Evolutionary conservation across 2,888 invertebrate species (phyloP).

Genomic region (Formica aserva): DNA sequence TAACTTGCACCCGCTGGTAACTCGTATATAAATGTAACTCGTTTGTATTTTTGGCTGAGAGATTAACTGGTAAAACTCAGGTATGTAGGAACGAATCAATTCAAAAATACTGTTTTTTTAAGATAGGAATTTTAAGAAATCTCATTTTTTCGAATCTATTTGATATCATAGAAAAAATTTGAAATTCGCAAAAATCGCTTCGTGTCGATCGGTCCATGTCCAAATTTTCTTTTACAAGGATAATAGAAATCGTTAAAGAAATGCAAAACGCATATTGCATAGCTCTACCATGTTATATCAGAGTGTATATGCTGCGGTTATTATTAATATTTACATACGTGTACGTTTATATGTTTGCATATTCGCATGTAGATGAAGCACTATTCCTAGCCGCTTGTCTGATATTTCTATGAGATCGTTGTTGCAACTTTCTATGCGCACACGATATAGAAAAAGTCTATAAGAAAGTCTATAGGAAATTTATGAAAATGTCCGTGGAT

Average conservation of each 20-base stretch:
- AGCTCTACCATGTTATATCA: background rate
- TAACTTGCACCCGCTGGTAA: slow-evolving; percentile 22
- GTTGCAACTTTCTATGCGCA: background rate
- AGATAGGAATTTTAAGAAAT: background rate
- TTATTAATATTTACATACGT: slow-evolving; percentile 43
- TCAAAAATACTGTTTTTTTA: background rate
- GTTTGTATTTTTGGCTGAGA: slow-evolving; percentile 26
- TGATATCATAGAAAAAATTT: background rate
- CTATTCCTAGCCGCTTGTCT: slow-evolving; percentile 16
- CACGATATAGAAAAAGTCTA: background rate
- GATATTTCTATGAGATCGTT: slow-evolving; percentile 30
- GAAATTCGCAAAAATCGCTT: background rate
- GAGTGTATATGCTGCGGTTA: background rate
- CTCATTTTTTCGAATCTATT: background rate
- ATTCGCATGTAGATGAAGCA: slow-evolving; percentile 9
- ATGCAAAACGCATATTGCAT: slow-evolving; percentile 3
- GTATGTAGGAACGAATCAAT: background rate
- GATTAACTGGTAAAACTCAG: background rate
- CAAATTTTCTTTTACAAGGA: background rate
- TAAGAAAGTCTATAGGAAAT: slow-evolving; percentile 34
- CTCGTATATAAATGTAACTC: slow-evolving; percentile 1
- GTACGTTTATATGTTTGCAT: no score
- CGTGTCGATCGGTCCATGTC: background rate
- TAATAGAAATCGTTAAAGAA: background rate
- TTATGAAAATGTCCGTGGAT: slow-evolving; percentile 31